A percentile compares a stretch with the other conserved stretches of the same genome.
Conservation (phyloP, 2,797 vertebrate species). For the Perdix hodgsoniae region DNA sequence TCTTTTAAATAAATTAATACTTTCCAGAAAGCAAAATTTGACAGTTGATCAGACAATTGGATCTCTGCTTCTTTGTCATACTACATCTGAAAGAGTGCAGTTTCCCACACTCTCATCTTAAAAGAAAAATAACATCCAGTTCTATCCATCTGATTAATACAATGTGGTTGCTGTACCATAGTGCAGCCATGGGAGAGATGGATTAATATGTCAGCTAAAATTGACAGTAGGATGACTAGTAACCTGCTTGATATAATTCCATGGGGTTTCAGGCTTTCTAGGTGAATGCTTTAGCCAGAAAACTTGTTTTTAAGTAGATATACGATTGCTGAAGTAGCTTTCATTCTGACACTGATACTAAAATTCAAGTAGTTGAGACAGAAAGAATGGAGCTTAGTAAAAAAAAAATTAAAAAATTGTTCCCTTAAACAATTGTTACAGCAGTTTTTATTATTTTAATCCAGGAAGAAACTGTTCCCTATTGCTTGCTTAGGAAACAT, state of each 20-base stretch:
- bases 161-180: constrained; percentile 42
- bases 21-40: background rate
- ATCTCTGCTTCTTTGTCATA: background rate
- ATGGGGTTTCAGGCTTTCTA: constrained; percentile 45
- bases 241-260: constrained; percentile 64
- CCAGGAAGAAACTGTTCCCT: background rate
- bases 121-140: background rate
- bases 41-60: constrained; percentile 13
- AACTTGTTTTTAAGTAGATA: constrained; percentile 7
- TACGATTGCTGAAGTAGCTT: constrained; percentile 8
- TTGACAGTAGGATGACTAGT: constrained; percentile 71
- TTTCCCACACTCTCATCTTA: constrained; percentile 53
- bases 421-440: background rate
- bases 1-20: background rate
- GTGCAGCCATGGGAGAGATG: constrained; percentile 65
- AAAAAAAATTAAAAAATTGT: background rate
- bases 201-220: constrained; percentile 80
- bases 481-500: background rate
- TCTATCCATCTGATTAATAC: constrained; percentile 67
- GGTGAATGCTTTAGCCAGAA: constrained; percentile 36
- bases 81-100: constrained; percentile 16
- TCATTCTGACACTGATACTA: background rate
- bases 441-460: background rate
- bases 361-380: background rate
- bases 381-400: background rate